Percentiles rank a stretch among this genome's conserved stretches.
These are phyloP conservation scores for Trididemnum nubilum DNA, from an alignment of 23 tunicate species.

Conservation along the genomic window DNA sequence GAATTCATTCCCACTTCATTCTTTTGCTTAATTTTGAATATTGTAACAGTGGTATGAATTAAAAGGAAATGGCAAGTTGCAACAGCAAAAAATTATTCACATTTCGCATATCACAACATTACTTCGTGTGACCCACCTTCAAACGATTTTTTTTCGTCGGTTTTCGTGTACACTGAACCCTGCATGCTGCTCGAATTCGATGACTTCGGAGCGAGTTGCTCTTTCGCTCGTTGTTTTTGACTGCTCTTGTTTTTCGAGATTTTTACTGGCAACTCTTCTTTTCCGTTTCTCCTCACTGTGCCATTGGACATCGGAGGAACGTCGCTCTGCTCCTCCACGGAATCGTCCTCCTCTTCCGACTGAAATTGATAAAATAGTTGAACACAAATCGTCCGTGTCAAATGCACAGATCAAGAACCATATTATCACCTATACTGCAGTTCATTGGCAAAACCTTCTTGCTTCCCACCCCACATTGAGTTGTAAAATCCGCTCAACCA, in stretches of 20 bases:
- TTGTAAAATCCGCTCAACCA: no score
- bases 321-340: background rate
- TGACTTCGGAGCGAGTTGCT: background rate
- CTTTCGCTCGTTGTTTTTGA: conserved; percentile 5
- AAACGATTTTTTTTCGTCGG: conserved; percentile 21
- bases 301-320: background rate
- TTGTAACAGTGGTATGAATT: no score
- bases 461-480: no score
- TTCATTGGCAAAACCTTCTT: no score
- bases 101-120: no score
- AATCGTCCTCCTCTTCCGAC: conserved; percentile 10
- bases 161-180: background rate
- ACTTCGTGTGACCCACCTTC: no score
- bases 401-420: background rate
- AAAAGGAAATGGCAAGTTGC: no score
- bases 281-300: conserved; percentile 10
- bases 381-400: background rate
- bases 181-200: conserved; percentile 31
- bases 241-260: background rate
- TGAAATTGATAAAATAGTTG: background rate
- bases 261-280: background rate
- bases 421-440: no score
- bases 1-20: no score
- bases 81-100: no score
- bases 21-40: no score